A percentile compares a stretch with the other conserved stretches of the same genome.
Evolutionary conservation across 2,113 vertebrate genomes (phyloP).

Genomic region (Lepus americanus): DNA sequence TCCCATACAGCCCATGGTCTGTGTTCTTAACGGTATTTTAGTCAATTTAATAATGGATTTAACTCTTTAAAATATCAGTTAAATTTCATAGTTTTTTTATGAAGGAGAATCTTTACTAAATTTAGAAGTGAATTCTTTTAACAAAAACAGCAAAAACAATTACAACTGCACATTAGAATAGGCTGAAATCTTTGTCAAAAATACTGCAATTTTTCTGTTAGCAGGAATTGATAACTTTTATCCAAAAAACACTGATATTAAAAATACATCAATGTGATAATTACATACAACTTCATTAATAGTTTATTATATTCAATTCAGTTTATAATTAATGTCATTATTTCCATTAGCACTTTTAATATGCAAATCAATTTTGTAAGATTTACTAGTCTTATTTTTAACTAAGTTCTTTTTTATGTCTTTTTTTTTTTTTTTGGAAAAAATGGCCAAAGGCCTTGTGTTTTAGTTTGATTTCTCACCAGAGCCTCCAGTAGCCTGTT

Average conservation of each 20-base stretch:
- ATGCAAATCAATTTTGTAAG: background rate
- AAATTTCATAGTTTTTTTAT: background rate
- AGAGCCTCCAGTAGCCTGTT: background rate
- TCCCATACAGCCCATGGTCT: background rate
- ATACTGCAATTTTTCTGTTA: background rate
- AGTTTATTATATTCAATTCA: background rate
- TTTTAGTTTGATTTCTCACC: background rate
- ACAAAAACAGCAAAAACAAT: background rate
- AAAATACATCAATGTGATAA: background rate
- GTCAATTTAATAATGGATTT: background rate
- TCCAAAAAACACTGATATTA: background rate
- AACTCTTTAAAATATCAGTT: conserved; percentile 34
- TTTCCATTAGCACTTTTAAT: background rate
- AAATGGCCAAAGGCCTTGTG: background rate
- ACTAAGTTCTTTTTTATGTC: background rate
- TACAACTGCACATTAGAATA: background rate
- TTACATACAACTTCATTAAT: background rate
- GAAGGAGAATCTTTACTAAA: background rate
- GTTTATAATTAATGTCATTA: conserved; percentile 21
- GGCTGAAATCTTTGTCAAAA: background rate
- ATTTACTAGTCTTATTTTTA: background rate
- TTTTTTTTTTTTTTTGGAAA: background rate
- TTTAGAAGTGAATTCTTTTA: background rate
- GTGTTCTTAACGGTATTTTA: background rate
- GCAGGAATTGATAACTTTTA: background rate